Evolutionary conservation across 2,797 vertebrate species (phyloP).

Genomic region (Tokudaia muenninki): DNA sequence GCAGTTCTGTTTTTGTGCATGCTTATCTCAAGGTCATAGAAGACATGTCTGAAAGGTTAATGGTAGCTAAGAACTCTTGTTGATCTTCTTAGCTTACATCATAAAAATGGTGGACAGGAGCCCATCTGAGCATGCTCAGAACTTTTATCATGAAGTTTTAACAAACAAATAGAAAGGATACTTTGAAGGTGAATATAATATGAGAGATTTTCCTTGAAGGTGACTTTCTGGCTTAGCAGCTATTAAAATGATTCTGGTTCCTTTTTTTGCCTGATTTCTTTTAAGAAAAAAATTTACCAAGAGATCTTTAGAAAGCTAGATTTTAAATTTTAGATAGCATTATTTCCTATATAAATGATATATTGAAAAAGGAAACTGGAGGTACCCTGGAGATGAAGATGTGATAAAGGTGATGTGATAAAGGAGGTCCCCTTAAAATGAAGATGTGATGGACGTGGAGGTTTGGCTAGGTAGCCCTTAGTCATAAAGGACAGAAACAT

Average conservation of each 20-base stretch:
- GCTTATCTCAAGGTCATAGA: background rate
- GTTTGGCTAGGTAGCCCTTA: background rate
- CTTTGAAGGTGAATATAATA: background rate
- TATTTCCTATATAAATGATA: constrained; percentile 31
- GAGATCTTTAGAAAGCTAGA: constrained; percentile 25
- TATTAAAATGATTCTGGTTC: background rate
- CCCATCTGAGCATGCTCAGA: background rate
- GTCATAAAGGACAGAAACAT: background rate
- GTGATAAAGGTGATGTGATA: background rate
- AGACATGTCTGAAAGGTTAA: background rate
- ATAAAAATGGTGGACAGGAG: background rate
- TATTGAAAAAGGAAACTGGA: constrained; percentile 2
- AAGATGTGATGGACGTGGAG: background rate
- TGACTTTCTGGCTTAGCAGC: background rate
- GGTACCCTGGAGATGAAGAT: background rate
- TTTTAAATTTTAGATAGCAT: constrained; percentile 40
- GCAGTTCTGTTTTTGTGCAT: background rate
- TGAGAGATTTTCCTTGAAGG: background rate
- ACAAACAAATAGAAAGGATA: background rate
- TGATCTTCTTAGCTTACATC: background rate
- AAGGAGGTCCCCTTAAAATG: background rate
- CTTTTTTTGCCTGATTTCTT: background rate
- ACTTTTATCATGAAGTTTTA: background rate
- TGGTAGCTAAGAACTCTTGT: background rate
- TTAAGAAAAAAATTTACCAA: constrained; percentile 8